Evolutionary conservation across 2,888 invertebrate genomes (phyloP).

Genomic region (Pristionchus mayeri): DNA sequence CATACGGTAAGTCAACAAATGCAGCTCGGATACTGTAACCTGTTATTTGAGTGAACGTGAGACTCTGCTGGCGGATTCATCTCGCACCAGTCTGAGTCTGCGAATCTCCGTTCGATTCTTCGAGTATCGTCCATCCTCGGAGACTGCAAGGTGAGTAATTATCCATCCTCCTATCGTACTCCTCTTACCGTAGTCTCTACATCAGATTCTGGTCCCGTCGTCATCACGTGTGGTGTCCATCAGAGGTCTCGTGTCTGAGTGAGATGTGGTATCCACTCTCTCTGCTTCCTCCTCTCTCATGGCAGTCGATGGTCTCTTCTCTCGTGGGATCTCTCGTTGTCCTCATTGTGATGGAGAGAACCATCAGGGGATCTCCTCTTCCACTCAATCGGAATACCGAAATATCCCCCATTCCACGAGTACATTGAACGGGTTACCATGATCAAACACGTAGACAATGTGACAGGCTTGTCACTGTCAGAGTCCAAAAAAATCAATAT

Average conservation of each 20-base stretch:
- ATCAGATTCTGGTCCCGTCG: slow-evolving; percentile 35
- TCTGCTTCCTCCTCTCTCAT: slow-evolving; percentile 20
- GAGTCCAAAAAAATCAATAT: too few species aligned
- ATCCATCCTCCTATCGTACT: not conserved
- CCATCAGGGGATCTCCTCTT: not conserved
- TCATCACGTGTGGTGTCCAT: slow-evolving; percentile 39
- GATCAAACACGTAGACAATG: too few species aligned
- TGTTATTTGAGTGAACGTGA: not conserved
- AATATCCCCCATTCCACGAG: too few species aligned
- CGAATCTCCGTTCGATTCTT: slow-evolving; percentile 25
- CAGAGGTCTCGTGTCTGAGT: slow-evolving; percentile 11
- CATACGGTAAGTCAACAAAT: not conserved
- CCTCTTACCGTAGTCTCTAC: not conserved
- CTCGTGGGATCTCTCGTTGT: not conserved
- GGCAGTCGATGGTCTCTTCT: not conserved
- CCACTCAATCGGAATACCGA: too few species aligned
- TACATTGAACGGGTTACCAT: too few species aligned
- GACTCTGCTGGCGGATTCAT: not conserved
- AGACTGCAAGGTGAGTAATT: slow-evolving; percentile 12
- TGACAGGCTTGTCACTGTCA: too few species aligned
- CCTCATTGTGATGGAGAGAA: slow-evolving; percentile 7
- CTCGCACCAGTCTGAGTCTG: not conserved
- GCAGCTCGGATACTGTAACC: not conserved
- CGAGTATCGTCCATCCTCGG: slow-evolving; percentile 18
- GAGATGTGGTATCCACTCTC: slow-evolving; percentile 46